Evolutionary conservation across 2,888 invertebrate genomes (phyloP).

Genomic region (Axea sp.): DNA sequence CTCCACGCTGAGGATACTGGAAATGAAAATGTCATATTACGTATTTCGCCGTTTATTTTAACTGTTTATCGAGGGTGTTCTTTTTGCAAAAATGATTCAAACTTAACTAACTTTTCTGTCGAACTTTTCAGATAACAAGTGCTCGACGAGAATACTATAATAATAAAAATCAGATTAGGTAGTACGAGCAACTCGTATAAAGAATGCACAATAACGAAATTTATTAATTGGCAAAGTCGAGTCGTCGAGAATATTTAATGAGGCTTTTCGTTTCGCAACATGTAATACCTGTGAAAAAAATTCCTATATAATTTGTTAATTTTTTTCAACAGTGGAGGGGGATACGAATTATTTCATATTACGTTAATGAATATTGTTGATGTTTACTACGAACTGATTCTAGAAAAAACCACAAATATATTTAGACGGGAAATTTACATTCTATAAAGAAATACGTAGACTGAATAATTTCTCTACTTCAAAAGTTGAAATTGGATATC

Average conservation of each 20-base stretch:
- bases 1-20: conserved; percentile 75
- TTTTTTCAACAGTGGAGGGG: too few species aligned
- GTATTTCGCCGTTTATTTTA: neutral
- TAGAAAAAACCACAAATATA: too few species aligned
- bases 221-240: conserved; percentile 35
- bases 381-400: too few species aligned
- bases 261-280: conserved; percentile 6
- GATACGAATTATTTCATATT: too few species aligned
- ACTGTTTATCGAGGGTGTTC: neutral
- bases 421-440: too few species aligned
- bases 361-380: too few species aligned
- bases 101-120: neutral
- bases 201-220: conserved; percentile 24
- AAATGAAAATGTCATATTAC: conserved; percentile 25
- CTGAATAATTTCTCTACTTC: too few species aligned
- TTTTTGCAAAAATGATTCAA: neutral
- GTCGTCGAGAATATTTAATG: conserved; percentile 22
- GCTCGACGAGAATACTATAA: conserved; percentile 12
- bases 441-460: too few species aligned
- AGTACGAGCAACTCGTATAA: conserved; percentile 22
- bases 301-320: too few species aligned
- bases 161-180: conserved; percentile 16
- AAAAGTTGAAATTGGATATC: too few species aligned
- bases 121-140: conserved; percentile 7
- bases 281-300: too few species aligned